phyloP scores from a whole-genome alignment of 2,888 invertebrate genomes.

The Scaptomyza tumidula region DNA sequence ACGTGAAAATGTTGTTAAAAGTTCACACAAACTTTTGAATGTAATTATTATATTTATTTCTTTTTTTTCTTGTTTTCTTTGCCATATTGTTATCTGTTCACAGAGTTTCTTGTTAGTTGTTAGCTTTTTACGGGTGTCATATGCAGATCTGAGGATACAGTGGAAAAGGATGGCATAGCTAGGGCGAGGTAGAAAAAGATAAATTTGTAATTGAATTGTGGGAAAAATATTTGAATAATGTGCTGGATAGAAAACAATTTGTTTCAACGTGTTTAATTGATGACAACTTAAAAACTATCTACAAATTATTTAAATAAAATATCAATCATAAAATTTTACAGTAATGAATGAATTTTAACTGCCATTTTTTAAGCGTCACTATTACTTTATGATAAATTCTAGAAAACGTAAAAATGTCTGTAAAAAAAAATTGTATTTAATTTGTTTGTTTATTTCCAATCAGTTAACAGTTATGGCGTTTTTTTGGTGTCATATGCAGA shows the following conservation, averaged over 20 bases:
- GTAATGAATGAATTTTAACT: no score
- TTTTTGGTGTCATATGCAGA: constrained; percentile 67
- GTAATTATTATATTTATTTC: neutral
- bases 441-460: neutral
- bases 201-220: neutral
- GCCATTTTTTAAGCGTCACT: constrained; percentile 29
- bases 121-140: constrained; percentile 28
- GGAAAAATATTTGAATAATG: neutral
- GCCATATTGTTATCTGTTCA: constrained; percentile 41
- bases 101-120: constrained; percentile 31
- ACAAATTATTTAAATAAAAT: no score
- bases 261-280: no score
- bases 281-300: no score
- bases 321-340: no score
- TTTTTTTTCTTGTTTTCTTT: constrained; percentile 5
- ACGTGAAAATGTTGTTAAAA: constrained; percentile 72
- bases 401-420: constrained; percentile 71
- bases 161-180: neutral
- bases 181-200: neutral
- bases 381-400: constrained; percentile 30
- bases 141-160: constrained; percentile 6
- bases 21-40: constrained; percentile 61
- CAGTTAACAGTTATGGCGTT: neutral
- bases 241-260: no score
- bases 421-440: neutral